Evolutionary conservation across 1,140 invertebrate genomes (phyloP).

Genomic region (Drosophila sp.): DNA sequence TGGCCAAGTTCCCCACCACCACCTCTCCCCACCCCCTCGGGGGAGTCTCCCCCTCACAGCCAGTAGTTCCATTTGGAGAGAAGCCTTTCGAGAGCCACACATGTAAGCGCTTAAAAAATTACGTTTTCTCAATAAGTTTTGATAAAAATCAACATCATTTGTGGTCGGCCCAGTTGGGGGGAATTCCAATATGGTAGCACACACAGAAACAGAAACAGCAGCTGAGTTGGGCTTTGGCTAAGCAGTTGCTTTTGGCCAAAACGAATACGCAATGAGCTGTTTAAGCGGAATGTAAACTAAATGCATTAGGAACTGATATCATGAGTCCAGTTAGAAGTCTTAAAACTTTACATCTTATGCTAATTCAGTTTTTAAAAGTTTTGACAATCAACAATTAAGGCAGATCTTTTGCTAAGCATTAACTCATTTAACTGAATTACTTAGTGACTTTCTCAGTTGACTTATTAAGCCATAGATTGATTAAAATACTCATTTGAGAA

Average conservation of each 20-base stretch:
- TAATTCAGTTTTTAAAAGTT: too few relatives aligned
- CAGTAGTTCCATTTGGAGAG: too few relatives aligned
- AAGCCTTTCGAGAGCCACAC: conserved; percentile 23
- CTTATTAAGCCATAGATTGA: too few relatives aligned
- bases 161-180: conserved; percentile 73
- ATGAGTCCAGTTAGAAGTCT: too few relatives aligned
- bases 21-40: neutral
- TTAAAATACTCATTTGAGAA: too few relatives aligned
- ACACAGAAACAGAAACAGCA: conserved; percentile 25
- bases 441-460: too few relatives aligned
- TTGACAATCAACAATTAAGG: too few relatives aligned
- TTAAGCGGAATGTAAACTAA: too few relatives aligned
- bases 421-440: too few relatives aligned
- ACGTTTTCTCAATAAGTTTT: conserved; percentile 83
- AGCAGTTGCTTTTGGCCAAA: neutral
- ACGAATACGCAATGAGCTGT: neutral
- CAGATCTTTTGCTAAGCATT: too few relatives aligned
- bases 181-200: conserved; percentile 80
- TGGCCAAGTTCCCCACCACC: conserved; percentile 1
- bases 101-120: conserved; percentile 81
- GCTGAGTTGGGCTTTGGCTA: conserved; percentile 3
- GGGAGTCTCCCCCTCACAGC: neutral
- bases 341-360: too few relatives aligned
- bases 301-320: too few relatives aligned
- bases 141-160: conserved; percentile 83